These are phyloP conservation scores for Sebastolobus alascanus DNA, from an alignment of 2,797 vertebrate species.

Conservation along the genomic window DNA sequence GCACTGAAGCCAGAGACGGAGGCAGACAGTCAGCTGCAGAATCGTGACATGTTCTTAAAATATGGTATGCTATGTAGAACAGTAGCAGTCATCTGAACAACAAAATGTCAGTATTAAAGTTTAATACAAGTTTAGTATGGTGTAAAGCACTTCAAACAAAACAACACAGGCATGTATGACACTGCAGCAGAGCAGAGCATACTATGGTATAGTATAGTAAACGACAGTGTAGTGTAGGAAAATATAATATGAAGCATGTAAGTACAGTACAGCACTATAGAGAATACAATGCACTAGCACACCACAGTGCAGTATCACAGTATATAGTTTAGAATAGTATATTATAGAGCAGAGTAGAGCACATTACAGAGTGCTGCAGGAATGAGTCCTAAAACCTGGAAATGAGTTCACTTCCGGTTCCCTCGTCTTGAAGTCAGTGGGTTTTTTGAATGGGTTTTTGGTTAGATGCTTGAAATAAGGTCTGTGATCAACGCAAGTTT, in stretches of 20 bases:
- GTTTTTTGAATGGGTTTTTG: too few species aligned
- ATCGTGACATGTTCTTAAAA: constrained; percentile 34
- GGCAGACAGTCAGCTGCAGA: constrained; percentile 26
- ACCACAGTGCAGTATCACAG: not conserved
- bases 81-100: constrained; percentile 10
- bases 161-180: not conserved
- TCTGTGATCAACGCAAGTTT: too few species aligned
- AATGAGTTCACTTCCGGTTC: too few species aligned
- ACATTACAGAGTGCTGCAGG: too few species aligned
- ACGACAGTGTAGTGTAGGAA: not conserved
- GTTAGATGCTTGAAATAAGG: too few species aligned
- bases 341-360: not conserved
- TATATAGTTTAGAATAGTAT: not conserved
- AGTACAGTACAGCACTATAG: not conserved
- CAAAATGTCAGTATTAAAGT: constrained; percentile 9
- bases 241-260: not conserved
- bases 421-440: too few species aligned
- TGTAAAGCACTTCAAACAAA: not conserved
- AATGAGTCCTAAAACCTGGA: too few species aligned
- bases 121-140: not conserved
- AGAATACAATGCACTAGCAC: not conserved
- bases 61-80: constrained; percentile 16
- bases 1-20: constrained; percentile 32
- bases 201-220: not conserved
- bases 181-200: not conserved